phyloP scores from a whole-genome alignment of 2,888 invertebrate genomes.

The Tuta absoluta region DNA sequence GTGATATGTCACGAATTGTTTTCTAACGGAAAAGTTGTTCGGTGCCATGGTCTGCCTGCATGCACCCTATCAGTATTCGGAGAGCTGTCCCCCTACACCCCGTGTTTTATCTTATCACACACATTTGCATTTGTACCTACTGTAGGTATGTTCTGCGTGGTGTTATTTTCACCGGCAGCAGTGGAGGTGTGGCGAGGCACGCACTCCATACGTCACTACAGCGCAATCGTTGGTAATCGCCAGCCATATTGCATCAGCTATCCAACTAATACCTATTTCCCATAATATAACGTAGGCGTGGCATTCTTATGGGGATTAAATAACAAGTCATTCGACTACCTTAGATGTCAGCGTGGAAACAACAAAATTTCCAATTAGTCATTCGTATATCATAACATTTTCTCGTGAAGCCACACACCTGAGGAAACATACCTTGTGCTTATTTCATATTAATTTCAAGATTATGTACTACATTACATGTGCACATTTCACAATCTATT shows the following conservation, averaged over 20 bases:
- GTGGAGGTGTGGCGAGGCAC: constrained; percentile 56
- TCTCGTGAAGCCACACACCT: constrained; percentile 7
- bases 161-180: background rate
- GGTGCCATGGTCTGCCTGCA: no score
- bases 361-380: constrained; percentile 4
- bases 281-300: constrained; percentile 1
- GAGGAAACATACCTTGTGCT: background rate
- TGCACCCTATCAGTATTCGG: background rate
- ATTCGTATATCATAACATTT: background rate
- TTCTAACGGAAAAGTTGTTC: no score
- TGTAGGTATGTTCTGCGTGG: no score
- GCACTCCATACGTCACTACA: constrained; percentile 31
- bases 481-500: background rate
- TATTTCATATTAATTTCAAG: constrained; percentile 6
- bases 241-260: constrained; percentile 54
- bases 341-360: background rate
- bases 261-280: background rate
- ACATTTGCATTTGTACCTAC: background rate
- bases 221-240: constrained; percentile 39
- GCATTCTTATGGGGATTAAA: background rate
- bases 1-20: no score
- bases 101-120: background rate
- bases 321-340: background rate
- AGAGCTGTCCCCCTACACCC: no score
- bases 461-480: background rate